These are phyloP conservation scores for Sympetrum striolatum DNA, from an alignment of 2,888 invertebrate species.

Conservation along the genomic window DNA sequence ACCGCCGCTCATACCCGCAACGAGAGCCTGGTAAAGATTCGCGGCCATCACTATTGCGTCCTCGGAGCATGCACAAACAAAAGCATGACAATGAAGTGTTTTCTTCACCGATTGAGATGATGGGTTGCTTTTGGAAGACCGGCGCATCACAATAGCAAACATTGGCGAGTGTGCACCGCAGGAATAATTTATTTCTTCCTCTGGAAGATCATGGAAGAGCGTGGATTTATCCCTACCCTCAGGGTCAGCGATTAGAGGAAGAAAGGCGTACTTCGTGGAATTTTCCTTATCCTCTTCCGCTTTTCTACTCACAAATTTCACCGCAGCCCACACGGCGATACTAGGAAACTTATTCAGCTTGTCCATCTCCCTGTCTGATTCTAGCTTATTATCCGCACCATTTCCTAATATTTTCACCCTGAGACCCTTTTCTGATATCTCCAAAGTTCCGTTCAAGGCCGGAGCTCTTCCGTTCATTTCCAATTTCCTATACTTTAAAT, in stretches of 20 bases:
- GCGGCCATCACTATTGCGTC: constrained; percentile 92
- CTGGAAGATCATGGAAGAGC: constrained; percentile 62
- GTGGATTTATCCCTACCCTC: constrained; percentile 77
- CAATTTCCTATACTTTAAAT: constrained; percentile 63
- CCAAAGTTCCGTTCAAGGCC: constrained; percentile 66
- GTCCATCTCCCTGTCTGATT: constrained; percentile 47
- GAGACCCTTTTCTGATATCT: constrained; percentile 74
- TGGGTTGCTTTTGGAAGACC: constrained; percentile 13
- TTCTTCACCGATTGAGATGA: constrained; percentile 72
- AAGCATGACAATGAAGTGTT: constrained; percentile 87
- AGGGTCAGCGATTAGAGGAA: constrained; percentile 84
- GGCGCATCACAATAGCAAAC: constrained; percentile 88
- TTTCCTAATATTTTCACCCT: constrained; percentile 67
- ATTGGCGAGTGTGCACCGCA: constrained; percentile 74
- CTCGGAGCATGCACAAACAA: constrained; percentile 87
- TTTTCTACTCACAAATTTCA: constrained; percentile 79
- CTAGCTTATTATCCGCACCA: constrained; percentile 53
- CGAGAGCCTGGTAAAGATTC: constrained; percentile 85
- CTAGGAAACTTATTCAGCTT: constrained; percentile 83
- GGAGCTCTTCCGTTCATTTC: constrained; percentile 60
- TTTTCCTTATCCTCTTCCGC: constrained; percentile 61
- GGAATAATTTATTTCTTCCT: constrained; percentile 42
- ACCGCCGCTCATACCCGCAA: constrained; percentile 76
- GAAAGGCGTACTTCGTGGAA: constrained; percentile 72
- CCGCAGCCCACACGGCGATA: constrained; percentile 92